Evolutionary conservation across 2,797 vertebrate genomes (phyloP).

Genomic region (Aphelocoma californica): DNA sequence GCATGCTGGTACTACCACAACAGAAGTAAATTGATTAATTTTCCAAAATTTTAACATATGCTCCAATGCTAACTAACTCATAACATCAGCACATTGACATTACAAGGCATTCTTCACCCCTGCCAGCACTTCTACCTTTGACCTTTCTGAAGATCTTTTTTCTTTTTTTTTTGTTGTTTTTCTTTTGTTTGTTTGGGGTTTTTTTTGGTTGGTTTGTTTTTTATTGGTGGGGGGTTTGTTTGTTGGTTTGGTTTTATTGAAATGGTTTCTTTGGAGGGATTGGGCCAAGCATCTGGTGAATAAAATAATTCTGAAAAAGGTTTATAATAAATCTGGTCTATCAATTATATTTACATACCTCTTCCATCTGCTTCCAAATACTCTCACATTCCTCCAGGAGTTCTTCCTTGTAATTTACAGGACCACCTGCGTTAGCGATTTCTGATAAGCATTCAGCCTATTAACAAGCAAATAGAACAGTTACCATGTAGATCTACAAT

Average conservation of each 20-base stretch:
- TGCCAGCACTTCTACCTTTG: not conserved
- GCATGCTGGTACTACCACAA: not conserved
- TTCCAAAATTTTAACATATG: not conserved
- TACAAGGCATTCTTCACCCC: not conserved
- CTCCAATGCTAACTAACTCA: not conserved
- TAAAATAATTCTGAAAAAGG: not conserved
- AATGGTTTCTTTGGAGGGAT: not conserved
- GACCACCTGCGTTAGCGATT: not conserved
- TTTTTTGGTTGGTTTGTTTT: no score
- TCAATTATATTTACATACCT: conserved; percentile 60
- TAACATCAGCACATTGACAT: not conserved
- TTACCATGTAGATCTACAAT: not conserved
- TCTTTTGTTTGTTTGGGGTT: not conserved
- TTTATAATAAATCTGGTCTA: not conserved
- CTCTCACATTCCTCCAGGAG: conserved; percentile 68
- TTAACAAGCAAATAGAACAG: conserved; percentile 6
- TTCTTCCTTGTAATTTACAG: conserved; percentile 16
- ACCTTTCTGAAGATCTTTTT: not conserved
- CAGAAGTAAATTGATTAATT: not conserved
- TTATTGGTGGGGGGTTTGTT: no score
- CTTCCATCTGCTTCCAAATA: conserved; percentile 69
- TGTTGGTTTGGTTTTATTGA: not conserved
- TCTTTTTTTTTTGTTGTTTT: not conserved
- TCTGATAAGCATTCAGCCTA: conserved; percentile 27
- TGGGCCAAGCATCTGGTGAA: not conserved